Conservation (phyloP, 2,888 invertebrate genomes). For the Prosapia bicincta region DNA sequence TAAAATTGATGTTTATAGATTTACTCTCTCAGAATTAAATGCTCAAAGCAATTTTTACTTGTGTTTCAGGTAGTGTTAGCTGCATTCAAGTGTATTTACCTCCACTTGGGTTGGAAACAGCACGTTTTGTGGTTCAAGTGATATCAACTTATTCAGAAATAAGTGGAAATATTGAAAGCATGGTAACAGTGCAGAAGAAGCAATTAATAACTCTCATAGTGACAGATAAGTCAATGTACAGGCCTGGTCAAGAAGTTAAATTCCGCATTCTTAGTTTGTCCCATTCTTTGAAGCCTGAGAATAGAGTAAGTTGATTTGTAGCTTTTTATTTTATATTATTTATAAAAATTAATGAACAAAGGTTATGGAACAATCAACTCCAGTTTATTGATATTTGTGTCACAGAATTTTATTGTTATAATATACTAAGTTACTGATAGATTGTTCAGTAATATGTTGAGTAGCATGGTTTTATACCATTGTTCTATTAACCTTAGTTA, state of each 20-base stretch:
- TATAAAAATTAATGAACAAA: too few relatives aligned
- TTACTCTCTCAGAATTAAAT: too few relatives aligned
- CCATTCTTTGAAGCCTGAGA: conserved; percentile 54
- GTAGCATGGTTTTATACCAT: too few relatives aligned
- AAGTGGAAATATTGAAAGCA: conserved; percentile 7
- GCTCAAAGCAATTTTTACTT: not conserved
- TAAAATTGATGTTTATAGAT: too few relatives aligned
- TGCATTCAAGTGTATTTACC: conserved; percentile 5
- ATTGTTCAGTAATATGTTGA: too few relatives aligned
- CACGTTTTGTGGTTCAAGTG: not conserved
- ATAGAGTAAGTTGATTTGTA: conserved; percentile 51
- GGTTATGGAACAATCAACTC: too few relatives aligned
- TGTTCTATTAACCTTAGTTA: too few relatives aligned
- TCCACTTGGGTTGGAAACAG: not conserved
- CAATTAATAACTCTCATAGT: conserved; percentile 54
- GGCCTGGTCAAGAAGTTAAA: conserved; percentile 56
- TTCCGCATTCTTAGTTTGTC: conserved; percentile 54
- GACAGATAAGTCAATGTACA: conserved; percentile 57
- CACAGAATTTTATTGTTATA: too few relatives aligned
- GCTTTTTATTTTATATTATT: too few relatives aligned
- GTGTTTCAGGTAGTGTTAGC: not conserved
- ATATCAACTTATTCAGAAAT: not conserved
- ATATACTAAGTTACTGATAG: too few relatives aligned
- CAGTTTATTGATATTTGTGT: too few relatives aligned
- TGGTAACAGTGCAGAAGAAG: conserved; percentile 52